Base-by-base conservation (phyloP, 2,797 vertebrate species). In the Poeciliopsis gracilis region DNA sequence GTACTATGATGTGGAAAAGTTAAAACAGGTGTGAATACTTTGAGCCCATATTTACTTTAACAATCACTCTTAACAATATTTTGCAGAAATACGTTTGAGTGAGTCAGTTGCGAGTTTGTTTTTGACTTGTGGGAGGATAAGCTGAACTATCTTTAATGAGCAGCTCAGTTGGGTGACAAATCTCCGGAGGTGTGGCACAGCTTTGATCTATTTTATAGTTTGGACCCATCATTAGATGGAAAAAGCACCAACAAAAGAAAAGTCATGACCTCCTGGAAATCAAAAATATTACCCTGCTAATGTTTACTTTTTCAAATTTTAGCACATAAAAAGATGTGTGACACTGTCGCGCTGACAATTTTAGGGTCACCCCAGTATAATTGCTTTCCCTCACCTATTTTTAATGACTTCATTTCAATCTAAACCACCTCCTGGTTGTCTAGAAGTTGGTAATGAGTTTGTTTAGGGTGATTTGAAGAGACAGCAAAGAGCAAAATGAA, bases 401-500 rank as follows among this genome's bases (percentile, higher is more conserved):
- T 94, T 95, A 95, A 96, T 94, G 92, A 96, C 96, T 96, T 96
- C 92, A 95, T 97, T 97, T 95, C 94, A 87, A 88, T 89, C 73
- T 96, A 92, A 87, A 90, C 93, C 93, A 92, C 77, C 75, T 28
- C 61, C 30, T 94, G 92, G 94, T 93, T 93, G 95, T 93, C 95
- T 93, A 86, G 91, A 89, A 93, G 90, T 95, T 77, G 69, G 93
- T 96, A 96, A 97, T 97, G 97, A 97, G 97, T 98, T 97, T 97
- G 97, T 97, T 97, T 97, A 94, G 96, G 92, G 89, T 97, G 97
- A 97, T 98, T 97, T 94, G 95, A 97, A 97, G 96, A 96, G 97
- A 97, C 96, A 96, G 96, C 95, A 95, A 95, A 95, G 96, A 96
- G 96, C 96, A 96, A 97, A 97, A 97, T 97, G 96, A 97, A 98